Percentiles rank a stretch among this genome's conserved stretches.
Conservation (phyloP, 2,888 invertebrate species). For the Ecdyonurus torrentis region DNA sequence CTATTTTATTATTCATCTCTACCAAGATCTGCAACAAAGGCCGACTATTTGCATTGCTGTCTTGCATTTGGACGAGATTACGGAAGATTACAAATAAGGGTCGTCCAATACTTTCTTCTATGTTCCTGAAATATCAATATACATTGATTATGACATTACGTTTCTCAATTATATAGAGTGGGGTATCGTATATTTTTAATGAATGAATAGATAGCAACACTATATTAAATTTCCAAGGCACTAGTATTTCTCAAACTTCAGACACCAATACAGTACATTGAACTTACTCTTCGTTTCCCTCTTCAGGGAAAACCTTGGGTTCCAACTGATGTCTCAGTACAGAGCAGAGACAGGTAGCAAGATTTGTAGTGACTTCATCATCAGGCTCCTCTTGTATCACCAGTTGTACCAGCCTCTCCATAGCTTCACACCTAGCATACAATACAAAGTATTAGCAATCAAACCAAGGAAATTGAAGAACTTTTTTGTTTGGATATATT, state of each 20-base stretch:
- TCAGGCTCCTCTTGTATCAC: conserved; percentile 41
- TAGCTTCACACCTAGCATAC: conserved; percentile 37
- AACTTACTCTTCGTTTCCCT: conserved; percentile 32
- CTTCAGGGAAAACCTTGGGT: conserved; percentile 29
- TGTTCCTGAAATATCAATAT: conserved; percentile 29
- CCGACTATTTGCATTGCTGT: conserved; percentile 59
- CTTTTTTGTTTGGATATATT: too few relatives aligned
- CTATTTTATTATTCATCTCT: conserved; percentile 53
- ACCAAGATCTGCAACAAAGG: conserved; percentile 62
- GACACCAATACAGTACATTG: too few relatives aligned
- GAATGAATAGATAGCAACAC: too few relatives aligned
- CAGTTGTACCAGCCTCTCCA: conserved; percentile 44
- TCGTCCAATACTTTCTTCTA: conserved; percentile 61
- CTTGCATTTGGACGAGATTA: conserved; percentile 53
- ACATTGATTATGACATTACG: too few relatives aligned
- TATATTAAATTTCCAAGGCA: too few relatives aligned
- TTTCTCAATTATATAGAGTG: too few relatives aligned
- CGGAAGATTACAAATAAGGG: conserved; percentile 80
- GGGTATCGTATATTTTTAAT: too few relatives aligned
- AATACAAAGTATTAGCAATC: neutral
- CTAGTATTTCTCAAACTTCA: too few relatives aligned
- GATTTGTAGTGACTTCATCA: conserved; percentile 35
- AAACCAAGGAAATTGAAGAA: neutral
- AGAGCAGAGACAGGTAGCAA: conserved; percentile 40
- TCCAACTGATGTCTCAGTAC: conserved; percentile 33